A percentile compares a stretch with the other conserved stretches of the same genome.
These are phyloP conservation scores for Esperia sulphurella DNA, from an alignment of 2,888 invertebrate species.

Conservation along the genomic window DNA sequence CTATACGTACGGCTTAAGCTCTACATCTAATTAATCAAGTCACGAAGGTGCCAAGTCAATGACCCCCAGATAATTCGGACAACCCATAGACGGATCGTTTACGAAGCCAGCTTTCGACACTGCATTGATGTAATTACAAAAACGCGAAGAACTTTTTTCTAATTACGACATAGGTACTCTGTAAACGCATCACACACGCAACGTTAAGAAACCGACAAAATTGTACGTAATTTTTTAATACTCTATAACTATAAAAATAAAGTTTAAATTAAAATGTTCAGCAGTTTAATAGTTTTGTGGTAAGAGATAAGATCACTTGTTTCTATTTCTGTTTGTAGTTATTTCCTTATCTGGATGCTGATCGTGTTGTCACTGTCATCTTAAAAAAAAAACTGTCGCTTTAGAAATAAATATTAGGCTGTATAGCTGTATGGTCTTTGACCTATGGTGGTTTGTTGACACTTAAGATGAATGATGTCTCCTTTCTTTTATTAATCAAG, in stretches of 20 bases:
- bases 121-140: conserved; percentile 22
- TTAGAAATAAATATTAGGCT: not conserved
- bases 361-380: conserved; percentile 34
- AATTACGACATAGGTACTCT: conserved; percentile 46
- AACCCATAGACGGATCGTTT: conserved; percentile 25
- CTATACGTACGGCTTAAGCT: not conserved
- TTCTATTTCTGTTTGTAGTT: conserved; percentile 34
- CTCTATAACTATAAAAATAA: not conserved
- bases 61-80: conserved; percentile 38
- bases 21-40: conserved; percentile 25
- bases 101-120: conserved; percentile 24
- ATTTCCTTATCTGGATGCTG: conserved; percentile 30
- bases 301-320: conserved; percentile 34
- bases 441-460: not conserved
- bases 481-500: too few relatives aligned
- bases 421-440: not conserved
- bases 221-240: too few relatives aligned
- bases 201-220: not conserved
- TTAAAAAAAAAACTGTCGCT: conserved; percentile 13
- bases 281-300: not conserved
- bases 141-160: conserved; percentile 33
- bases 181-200: conserved; percentile 31
- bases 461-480: too few relatives aligned
- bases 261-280: not conserved
- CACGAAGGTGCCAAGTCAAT: conserved; percentile 24